These are phyloP conservation scores for Cepaea nemoralis DNA, from an alignment of 1,140 invertebrate species.

Conservation along the genomic window DNA sequence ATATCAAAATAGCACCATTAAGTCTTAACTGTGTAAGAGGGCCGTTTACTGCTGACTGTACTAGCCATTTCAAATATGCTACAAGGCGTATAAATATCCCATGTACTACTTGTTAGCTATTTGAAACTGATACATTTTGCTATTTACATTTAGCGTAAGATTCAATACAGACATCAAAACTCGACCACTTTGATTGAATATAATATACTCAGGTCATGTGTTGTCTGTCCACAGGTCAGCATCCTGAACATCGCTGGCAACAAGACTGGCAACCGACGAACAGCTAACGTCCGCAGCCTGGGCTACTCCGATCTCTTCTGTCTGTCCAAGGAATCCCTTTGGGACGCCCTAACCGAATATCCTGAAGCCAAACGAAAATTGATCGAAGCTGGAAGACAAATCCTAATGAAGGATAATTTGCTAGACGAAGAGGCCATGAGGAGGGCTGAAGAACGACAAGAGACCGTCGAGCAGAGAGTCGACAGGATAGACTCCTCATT, in stretches of 20 bases:
- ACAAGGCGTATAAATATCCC: no score
- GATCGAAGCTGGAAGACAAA: slow-evolving; percentile 88
- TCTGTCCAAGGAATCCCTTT: slow-evolving; percentile 89
- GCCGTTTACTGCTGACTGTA: no score
- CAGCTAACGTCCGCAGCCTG: slow-evolving; percentile 88
- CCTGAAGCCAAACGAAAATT: slow-evolving; percentile 90
- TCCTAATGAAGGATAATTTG: slow-evolving; percentile 92
- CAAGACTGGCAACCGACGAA: slow-evolving; percentile 89
- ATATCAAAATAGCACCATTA: no score
- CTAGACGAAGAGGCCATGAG: slow-evolving; percentile 79
- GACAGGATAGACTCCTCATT: slow-evolving; percentile 74
- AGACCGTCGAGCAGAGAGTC: slow-evolving; percentile 74
- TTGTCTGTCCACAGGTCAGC: slow-evolving; percentile 74
- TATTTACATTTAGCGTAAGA: no score
- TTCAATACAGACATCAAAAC: no score
- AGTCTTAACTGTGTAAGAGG: no score
- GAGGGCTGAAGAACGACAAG: slow-evolving; percentile 70
- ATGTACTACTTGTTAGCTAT: no score
- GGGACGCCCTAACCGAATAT: slow-evolving; percentile 91
- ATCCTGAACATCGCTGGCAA: slow-evolving; percentile 92
- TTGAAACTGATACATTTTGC: no score
- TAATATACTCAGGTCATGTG: no score
- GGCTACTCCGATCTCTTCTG: slow-evolving; percentile 95
- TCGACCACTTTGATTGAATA: no score
- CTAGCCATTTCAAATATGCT: no score